Conservation (phyloP, 2,113 vertebrate genomes). For the Colinus virginianus region DNA sequence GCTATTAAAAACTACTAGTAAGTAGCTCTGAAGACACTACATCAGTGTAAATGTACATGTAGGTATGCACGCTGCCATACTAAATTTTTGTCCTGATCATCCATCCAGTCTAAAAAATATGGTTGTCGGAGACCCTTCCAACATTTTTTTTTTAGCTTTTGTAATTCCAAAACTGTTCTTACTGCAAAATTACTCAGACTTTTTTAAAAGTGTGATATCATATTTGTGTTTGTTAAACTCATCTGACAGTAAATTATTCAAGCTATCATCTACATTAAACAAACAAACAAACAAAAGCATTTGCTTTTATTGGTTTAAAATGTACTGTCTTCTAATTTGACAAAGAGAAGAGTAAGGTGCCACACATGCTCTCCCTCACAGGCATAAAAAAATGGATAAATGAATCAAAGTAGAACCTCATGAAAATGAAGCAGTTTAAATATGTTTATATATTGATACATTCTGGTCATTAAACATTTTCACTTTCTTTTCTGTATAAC, state of each 20-base stretch:
- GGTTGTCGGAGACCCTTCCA: constrained; percentile 61
- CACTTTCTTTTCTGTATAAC: neutral
- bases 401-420: constrained; percentile 51
- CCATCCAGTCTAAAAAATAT: constrained; percentile 35
- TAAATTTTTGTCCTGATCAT: constrained; percentile 8
- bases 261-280: constrained; percentile 53
- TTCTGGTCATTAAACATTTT: neutral
- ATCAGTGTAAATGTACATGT: neutral
- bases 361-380: constrained; percentile 41
- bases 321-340: constrained; percentile 69
- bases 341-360: constrained; percentile 28
- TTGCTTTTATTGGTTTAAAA: constrained; percentile 73
- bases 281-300: neutral
- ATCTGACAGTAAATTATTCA: constrained; percentile 64
- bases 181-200: constrained; percentile 66
- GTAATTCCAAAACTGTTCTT: constrained; percentile 69
- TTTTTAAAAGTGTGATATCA: constrained; percentile 70
- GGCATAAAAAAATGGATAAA: constrained; percentile 59
- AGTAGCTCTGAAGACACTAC: neutral
- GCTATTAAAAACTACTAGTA: too few species aligned
- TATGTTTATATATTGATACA: neutral
- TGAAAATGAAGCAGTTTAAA: constrained; percentile 65
- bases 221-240: constrained; percentile 63
- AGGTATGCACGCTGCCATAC: neutral
- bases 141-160: constrained; percentile 64